These are phyloP conservation scores for Triplophysa rosa DNA, from an alignment of 2,113 vertebrate species.

Conservation along the genomic window DNA sequence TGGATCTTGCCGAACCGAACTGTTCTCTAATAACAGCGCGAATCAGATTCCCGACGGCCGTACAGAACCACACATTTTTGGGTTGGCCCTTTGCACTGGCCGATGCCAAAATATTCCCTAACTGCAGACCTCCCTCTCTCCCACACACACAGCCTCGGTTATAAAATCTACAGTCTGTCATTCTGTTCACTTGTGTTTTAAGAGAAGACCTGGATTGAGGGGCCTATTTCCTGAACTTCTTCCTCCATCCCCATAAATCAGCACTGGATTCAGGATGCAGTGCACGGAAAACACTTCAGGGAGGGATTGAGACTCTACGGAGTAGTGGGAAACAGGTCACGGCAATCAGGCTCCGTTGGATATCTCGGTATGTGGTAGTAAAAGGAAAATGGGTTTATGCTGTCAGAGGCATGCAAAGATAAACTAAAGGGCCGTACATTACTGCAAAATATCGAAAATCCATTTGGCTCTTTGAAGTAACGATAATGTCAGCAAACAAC, in stretches of 20 bases:
- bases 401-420: constrained; percentile 19
- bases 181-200: constrained; percentile 24
- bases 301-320: constrained; percentile 13
- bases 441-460: constrained; percentile 24
- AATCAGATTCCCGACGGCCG: neutral
- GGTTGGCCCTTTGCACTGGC: neutral
- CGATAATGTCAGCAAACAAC: constrained; percentile 18
- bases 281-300: neutral
- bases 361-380: neutral
- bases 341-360: constrained; percentile 34
- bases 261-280: constrained; percentile 13
- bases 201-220: constrained; percentile 19
- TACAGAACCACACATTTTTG: constrained; percentile 23
- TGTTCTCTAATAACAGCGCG: constrained; percentile 7
- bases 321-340: constrained; percentile 25
- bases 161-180: constrained; percentile 5
- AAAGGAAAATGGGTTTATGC: constrained; percentile 30
- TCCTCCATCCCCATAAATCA: constrained; percentile 46
- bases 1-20: neutral
- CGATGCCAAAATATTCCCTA: constrained; percentile 41
- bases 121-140: constrained; percentile 17
- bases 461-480: neutral
- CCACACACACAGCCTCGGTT: neutral
- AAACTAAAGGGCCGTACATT: constrained; percentile 15
- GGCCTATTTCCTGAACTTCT: constrained; percentile 28